Evolutionary conservation across 2,797 vertebrate species (phyloP), one percentile per base, ranked within the genome.

Genomic region (Chaenodraco wilsoni): DNA sequence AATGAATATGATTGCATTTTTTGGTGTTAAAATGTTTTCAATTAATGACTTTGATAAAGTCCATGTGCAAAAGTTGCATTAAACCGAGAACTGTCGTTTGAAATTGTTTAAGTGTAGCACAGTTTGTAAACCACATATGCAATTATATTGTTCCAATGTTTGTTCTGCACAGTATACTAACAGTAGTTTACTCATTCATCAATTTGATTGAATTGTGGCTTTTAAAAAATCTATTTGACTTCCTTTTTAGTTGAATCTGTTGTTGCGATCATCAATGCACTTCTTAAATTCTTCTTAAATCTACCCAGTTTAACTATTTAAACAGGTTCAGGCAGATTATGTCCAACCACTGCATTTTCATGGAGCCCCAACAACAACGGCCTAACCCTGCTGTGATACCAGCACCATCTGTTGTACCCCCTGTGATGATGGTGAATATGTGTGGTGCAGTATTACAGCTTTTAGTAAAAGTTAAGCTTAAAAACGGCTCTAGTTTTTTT

Each of bases 351-450:
- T 90, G 4, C n/a, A 51, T 65, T 46, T 87, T 58, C 70, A 65
- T 77, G 89, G 83, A 14, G 7, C 72, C 52, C 74, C 75, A 5
- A 60, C 86, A 76, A 69, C 59, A 1, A 37, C 8, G 8, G 74
- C 83, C 82, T 16, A 89, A 86, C 48, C 77, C 76, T 40, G 52
- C 48, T 7, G 50, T 58, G 46, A 2, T 69, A 44, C 74, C 46
- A 4, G 5, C 52, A 45, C 65, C 74, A 9, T 62, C 56, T 1
- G 62, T 87, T 66, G 70, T 74, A 21, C 44, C 54, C 12, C 58
- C 59, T 45, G 66, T 55, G 16, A 87, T 89, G 83, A 60, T 84
- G 56, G 46, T 82, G 7, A 87, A 79, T 1, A 37, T 88, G 16
- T 7, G 41, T 43, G 33, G 33, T 37, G 8, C 33, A 27, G 64